phyloP scores from a whole-genome alignment of 1,140 invertebrate genomes.

The Philotrypesis tridentata region DNA sequence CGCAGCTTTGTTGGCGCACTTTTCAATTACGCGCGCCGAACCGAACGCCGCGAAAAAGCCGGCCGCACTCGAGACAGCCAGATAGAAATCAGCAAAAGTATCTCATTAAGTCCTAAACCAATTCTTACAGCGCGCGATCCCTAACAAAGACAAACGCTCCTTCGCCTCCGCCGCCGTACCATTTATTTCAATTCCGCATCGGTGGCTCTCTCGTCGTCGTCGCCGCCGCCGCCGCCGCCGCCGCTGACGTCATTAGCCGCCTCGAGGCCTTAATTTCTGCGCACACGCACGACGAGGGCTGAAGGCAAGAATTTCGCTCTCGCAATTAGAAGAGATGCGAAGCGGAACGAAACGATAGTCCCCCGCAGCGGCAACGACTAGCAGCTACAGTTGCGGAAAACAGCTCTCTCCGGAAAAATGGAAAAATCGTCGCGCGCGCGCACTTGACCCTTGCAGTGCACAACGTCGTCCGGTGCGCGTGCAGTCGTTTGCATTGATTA shows the following conservation, averaged over 20 bases:
- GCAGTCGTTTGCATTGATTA: constrained; percentile 9
- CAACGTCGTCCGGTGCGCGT: background rate
- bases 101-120: constrained; percentile 29
- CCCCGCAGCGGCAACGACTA: background rate
- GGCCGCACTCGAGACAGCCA: constrained; percentile 8
- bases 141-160: constrained; percentile 13
- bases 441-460: constrained; percentile 24
- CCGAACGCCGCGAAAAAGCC: background rate
- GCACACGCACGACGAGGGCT: background rate
- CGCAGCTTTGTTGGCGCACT: background rate
- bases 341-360: background rate
- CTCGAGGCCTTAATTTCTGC: background rate
- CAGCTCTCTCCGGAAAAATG: background rate
- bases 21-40: constrained; percentile 13
- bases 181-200: constrained; percentile 20
- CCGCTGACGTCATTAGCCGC: constrained; percentile 14
- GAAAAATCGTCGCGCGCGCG: constrained; percentile 10
- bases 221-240: background rate
- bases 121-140: background rate
- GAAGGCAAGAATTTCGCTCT: background rate
- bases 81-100: constrained; percentile 37
- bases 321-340: constrained; percentile 22
- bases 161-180: background rate
- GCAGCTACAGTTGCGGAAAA: background rate
- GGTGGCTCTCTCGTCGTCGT: background rate